Percentiles rank a stretch among this genome's conserved stretches.
Conservation (phyloP, 2,888 invertebrate species). For the Atethmia centrago region DNA sequence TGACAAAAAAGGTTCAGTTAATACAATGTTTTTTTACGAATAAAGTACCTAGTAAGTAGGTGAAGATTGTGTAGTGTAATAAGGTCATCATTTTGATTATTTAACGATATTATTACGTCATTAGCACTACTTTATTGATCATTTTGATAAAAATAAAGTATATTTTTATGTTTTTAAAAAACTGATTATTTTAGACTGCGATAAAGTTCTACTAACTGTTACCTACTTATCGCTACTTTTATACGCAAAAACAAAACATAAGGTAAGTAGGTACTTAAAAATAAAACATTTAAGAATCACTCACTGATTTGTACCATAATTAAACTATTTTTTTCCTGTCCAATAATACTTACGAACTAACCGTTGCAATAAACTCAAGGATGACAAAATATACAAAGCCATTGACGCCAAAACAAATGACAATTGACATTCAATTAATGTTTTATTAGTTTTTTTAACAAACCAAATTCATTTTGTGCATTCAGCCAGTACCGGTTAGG, state of each 20-base stretch:
- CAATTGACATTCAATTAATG: not conserved
- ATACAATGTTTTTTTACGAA: not conserved
- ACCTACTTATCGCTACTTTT: slow-evolving; percentile 11
- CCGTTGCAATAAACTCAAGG: not conserved
- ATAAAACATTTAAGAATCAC: not conserved
- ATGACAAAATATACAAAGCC: not conserved
- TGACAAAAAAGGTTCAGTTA: slow-evolving; percentile 64
- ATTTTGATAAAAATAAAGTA: slow-evolving; percentile 31
- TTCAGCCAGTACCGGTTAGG: slow-evolving; percentile 29
- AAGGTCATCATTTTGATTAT: not conserved
- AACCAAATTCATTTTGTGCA: slow-evolving; percentile 7
- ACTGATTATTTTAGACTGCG: slow-evolving; percentile 6
- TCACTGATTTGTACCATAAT: not conserved
- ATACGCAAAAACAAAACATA: not conserved
- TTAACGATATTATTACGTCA: not conserved
- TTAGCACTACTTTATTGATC: slow-evolving; percentile 11
- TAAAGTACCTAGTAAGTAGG: not conserved
- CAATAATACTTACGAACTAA: not conserved
- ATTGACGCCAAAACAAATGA: slow-evolving; percentile 41
- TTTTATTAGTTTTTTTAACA: slow-evolving; percentile 22
- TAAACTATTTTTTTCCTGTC: not conserved
- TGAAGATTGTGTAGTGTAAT: not conserved
- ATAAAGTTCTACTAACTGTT: slow-evolving; percentile 28
- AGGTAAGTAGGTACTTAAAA: not conserved
- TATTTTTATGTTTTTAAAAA: slow-evolving; percentile 31